Conservation (phyloP, 1,140 invertebrate species). For the Plectrocnemia conspersa region DNA sequence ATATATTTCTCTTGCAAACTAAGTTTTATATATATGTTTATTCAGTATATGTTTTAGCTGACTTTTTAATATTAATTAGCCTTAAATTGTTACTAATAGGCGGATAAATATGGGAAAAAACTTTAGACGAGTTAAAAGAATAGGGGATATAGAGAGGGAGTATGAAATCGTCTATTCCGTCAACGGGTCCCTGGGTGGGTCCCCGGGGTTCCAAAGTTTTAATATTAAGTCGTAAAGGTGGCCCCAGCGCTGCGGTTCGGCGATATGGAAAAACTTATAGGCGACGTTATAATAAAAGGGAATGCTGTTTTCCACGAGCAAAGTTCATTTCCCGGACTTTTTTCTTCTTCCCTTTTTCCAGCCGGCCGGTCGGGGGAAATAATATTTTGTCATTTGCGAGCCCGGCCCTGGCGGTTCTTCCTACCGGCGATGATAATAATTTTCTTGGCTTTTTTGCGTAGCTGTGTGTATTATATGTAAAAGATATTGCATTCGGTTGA, state of each 20-base stretch:
- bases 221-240: constrained; percentile 25
- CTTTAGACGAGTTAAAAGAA: too few relatives aligned
- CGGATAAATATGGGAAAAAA: too few relatives aligned
- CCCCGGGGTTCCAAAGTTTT: constrained; percentile 9
- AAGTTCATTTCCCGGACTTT: constrained; percentile 23
- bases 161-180: too few relatives aligned
- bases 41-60: too few relatives aligned
- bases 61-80: too few relatives aligned
- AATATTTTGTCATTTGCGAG: constrained; percentile 17
- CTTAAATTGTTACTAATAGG: too few relatives aligned
- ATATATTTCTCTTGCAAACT: too few relatives aligned
- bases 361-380: constrained; percentile 10
- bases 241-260: constrained; percentile 19
- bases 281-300: constrained; percentile 21
- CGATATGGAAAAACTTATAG: constrained; percentile 25
- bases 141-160: too few relatives aligned
- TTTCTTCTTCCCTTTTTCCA: too few relatives aligned
- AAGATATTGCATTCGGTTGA: constrained; percentile 18
- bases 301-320: constrained; percentile 13
- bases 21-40: too few relatives aligned
- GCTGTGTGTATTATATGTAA: constrained; percentile 7
- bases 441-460: too few relatives aligned
- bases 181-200: not conserved
- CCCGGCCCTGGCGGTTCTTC: not conserved
- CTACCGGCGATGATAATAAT: constrained; percentile 2